Base-by-base conservation (phyloP, 2,113 vertebrate genomes). In the Cepphus grylle region DNA sequence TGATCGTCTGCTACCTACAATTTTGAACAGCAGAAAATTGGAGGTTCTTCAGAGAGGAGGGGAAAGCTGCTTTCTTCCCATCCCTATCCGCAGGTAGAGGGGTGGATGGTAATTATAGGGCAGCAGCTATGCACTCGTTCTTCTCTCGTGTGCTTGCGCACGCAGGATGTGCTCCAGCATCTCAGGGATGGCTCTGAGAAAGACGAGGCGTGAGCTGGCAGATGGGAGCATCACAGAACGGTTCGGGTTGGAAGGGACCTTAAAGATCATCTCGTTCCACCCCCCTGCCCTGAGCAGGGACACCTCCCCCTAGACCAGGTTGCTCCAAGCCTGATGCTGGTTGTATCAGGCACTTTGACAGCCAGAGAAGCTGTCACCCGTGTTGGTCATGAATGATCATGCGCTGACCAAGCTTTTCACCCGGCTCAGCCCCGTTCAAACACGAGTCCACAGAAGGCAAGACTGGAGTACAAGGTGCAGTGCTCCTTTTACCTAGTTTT, bases 11-110 rank as follows among this genome's bases (percentile, higher is more conserved):
- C 80, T 91, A 69, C 85, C 38, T 59, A 8, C n/a, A 36, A 20
- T 92, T 95, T 88, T 9, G 61, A 76, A 18, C 81, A 89, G 61
- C 52, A 94, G 59, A 67, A 96, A 95, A 95, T 34, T 62, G 90
- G 36, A 93, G n/a, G 71, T 21, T 90, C 66, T 91, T 36, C 66
- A 49, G 81, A 40, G 34, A 30, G 70, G 59, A 78, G 52, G 38
- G 20, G 58, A 63, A 19, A 42, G 45, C 42, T 71, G 52, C 49
- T 52, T 87, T 12, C 16, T 88, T 86, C 90, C 30, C 56, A 14
- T 34, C 74, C 59, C 43, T 80, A 36, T 23, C 67, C 5, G 3
- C 81, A 97, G 96, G 93, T 97, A 97, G 67, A 90, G 90, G 38
- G 7, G 16, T 40, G 43, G 86, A 66, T 56, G 50, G 74, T 26